phyloP scores from a whole-genome alignment of 2,113 vertebrate genomes.

The Hemibates koningsi region DNA sequence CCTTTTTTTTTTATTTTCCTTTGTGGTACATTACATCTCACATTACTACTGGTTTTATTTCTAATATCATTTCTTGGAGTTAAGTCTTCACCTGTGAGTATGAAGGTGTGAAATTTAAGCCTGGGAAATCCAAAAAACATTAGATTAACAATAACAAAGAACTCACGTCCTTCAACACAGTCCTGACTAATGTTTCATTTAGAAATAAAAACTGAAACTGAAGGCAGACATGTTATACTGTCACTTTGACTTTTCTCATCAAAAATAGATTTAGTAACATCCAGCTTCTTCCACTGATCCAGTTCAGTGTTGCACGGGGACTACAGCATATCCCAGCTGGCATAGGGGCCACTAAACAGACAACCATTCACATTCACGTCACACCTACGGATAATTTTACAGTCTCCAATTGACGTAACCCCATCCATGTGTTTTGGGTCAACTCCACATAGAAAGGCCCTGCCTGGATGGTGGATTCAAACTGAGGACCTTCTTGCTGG shows the following conservation, averaged over 20 bases:
- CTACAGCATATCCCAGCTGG: neutral
- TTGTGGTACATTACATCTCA: neutral
- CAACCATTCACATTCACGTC: neutral
- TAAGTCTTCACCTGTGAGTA: neutral
- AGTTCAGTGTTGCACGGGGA: neutral
- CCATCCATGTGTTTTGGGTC: neutral
- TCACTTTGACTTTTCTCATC: neutral
- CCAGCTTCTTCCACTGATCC: neutral
- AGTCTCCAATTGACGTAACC: fast-evolving
- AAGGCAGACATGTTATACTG: neutral
- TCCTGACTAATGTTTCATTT: neutral
- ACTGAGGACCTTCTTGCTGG: fast-evolving
- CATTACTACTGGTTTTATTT: neutral
- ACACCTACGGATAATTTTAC: neutral
- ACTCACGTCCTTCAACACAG: fast-evolving
- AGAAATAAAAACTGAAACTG: neutral
- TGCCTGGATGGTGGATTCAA: neutral
- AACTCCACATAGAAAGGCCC: neutral
- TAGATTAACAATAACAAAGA: neutral
- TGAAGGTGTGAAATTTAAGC: neutral
- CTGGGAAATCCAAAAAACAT: neutral
- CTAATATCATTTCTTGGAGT: neutral
- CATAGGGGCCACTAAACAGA: neutral
- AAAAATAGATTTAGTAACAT: neutral
- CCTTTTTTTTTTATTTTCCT: neutral